These are phyloP conservation scores for Myrmecobius fasciatus DNA, from an alignment of 2,113 vertebrate species.

Conservation along the genomic window DNA sequence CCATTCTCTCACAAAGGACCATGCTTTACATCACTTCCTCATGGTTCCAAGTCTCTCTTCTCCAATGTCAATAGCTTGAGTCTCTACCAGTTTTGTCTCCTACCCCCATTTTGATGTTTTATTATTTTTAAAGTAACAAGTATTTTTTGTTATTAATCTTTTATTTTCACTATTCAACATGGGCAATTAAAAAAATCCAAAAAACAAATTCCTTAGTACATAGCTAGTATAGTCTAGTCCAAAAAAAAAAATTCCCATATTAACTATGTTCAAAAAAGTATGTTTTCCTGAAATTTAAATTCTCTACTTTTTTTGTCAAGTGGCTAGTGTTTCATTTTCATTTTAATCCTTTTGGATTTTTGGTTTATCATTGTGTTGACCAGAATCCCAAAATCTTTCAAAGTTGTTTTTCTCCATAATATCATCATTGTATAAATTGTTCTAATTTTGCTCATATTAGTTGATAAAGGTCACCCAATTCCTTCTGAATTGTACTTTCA, in stretches of 20 bases:
- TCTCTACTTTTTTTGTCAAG: not conserved
- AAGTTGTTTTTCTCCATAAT: not conserved
- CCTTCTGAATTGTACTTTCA: not conserved
- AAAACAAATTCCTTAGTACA: not conserved
- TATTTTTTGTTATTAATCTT: not conserved
- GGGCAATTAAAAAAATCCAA: not conserved
- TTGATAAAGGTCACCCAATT: not conserved
- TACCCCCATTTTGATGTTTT: not conserved
- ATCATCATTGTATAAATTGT: not conserved
- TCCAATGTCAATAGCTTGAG: not conserved
- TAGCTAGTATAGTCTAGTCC: not conserved
- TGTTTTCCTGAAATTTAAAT: not conserved
- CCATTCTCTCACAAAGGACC: not conserved
- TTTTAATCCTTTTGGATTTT: not conserved
- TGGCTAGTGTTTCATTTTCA: not conserved
- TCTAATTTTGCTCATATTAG: not conserved
- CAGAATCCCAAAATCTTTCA: not conserved
- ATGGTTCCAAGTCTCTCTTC: not conserved
- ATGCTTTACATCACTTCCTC: not conserved
- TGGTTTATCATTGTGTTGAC: not conserved
- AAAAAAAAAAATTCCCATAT: not conserved
- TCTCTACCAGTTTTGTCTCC: not conserved
- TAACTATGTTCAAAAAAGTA: not conserved
- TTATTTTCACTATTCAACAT: not conserved
- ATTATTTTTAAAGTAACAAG: not conserved